phyloP scores from a whole-genome alignment of 2,888 invertebrate species.

The Netelia inedita region DNA sequence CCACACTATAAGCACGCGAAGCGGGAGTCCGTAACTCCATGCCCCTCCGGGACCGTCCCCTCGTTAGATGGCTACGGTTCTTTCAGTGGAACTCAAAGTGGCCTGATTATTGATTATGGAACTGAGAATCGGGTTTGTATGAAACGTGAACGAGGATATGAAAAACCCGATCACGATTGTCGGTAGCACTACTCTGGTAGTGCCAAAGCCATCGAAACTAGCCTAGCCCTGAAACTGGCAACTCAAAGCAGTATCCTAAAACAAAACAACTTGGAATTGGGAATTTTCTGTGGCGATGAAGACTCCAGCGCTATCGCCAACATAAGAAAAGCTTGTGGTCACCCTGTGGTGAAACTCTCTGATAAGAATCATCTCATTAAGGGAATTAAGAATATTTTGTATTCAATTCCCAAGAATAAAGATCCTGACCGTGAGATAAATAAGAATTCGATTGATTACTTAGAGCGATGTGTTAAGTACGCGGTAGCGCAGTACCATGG shows the following conservation, averaged over 20 bases:
- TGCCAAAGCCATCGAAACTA: constrained; percentile 63
- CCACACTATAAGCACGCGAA: too few relatives aligned
- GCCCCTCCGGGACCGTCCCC: too few relatives aligned
- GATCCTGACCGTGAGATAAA: constrained; percentile 34
- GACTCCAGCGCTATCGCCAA: constrained; percentile 56
- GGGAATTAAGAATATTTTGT: constrained; percentile 36
- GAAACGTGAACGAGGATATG: neutral
- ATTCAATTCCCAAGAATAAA: constrained; percentile 15
- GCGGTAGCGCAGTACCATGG: constrained; percentile 39
- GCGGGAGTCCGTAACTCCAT: too few relatives aligned
- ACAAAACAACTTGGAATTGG: constrained; percentile 46
- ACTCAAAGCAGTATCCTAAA: constrained; percentile 22
- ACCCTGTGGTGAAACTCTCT: constrained; percentile 35
- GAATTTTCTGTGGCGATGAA: constrained; percentile 58
- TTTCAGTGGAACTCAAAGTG: constrained; percentile 32
- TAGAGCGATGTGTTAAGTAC: constrained; percentile 46
- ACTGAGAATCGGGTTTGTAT: constrained; percentile 25
- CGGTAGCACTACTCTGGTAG: constrained; percentile 57
- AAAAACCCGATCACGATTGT: constrained; percentile 58
- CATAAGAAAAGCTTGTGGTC: constrained; percentile 22
- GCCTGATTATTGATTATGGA: constrained; percentile 30
- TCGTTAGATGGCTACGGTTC: constrained; percentile 24
- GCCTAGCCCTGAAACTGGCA: constrained; percentile 24
- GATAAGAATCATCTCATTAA: constrained; percentile 47
- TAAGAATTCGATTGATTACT: constrained; percentile 40